Evolutionary conservation across 2,797 vertebrate species (phyloP), one percentile per base, ranked within the genome.

Genomic region (Acipenser oxyrinchus): DNA sequence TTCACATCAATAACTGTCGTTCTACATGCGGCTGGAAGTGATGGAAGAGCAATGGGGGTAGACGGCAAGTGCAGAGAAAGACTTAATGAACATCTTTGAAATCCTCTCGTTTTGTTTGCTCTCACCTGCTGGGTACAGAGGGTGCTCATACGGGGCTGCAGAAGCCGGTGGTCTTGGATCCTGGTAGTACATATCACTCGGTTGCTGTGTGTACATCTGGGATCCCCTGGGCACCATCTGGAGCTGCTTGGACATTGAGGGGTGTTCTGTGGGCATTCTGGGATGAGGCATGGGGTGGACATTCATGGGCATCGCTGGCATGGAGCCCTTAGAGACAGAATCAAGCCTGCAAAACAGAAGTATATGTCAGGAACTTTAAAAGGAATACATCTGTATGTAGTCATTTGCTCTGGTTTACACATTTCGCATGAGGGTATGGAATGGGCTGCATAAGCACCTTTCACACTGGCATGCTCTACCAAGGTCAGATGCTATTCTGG

Each of bases 131-230:
- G 90, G 83, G 74, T 96, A 99, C 51, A 93, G 89, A 0, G 91
- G 78, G 68, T 88, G 79, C 18, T 98, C 96, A 81, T 98, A 98
- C 0, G 92, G 89, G 58, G 93, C 91, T 49, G 84, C 84, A 65
- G 89, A 80, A 1, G 92, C 90, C 62, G 91, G 88, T 53, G 92
- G 90, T 66, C 96, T 87, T 58, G 87, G 77, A 63, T 97, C 95
- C 3, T 83, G 81, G 71, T 96, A 97, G 81, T 94, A 97, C 71
- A 97, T 87, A 70, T 98, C 96, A 9, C 91, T 69, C 67, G 91
- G 92, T 51, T 91, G 95, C 66, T 92, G 74, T 6, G 86, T 79
- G 77, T 98, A 98, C 67, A 95, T 49, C 49, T 90, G 92, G 2
- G 95, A 94, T 12, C 90, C 90, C 74, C 95, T 90, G 8, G 94